Conservation (phyloP, 2,797 vertebrate species). For the Ibycter americanus region DNA sequence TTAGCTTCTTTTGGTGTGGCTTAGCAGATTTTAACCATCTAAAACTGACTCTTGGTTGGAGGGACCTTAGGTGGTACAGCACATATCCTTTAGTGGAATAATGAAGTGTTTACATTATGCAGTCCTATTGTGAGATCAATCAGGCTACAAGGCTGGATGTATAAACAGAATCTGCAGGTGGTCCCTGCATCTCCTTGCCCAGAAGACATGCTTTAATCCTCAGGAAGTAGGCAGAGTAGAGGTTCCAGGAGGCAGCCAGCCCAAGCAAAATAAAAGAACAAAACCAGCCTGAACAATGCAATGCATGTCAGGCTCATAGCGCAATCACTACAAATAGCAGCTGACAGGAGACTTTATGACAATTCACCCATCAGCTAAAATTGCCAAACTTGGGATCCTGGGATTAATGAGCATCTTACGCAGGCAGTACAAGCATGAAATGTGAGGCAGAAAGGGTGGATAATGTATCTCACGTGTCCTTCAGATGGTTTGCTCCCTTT, state of each 20-base stretch:
- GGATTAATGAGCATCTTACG: conserved; percentile 40
- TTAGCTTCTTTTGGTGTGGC: conserved; percentile 31
- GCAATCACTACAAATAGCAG: conserved; percentile 67
- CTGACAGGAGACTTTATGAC: conserved; percentile 75
- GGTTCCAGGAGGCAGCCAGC: conserved; percentile 40
- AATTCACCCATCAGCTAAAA: conserved; percentile 76
- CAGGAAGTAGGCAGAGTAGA: conserved; percentile 64
- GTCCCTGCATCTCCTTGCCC: conserved; percentile 71
- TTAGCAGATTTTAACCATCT: conserved; percentile 44
- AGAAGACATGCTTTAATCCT: conserved; percentile 74
- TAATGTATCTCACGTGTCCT: not conserved
- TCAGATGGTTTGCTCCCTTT: not conserved
- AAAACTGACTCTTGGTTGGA: conserved; percentile 33
- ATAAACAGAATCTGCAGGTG: conserved; percentile 90
- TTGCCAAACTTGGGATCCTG: conserved; percentile 57
- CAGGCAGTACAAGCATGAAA: not conserved
- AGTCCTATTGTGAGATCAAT: conserved; percentile 74
- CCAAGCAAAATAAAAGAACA: conserved; percentile 61
- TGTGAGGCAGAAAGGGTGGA: not conserved
- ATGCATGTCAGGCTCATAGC: conserved; percentile 22
- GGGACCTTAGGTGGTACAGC: conserved; percentile 62
- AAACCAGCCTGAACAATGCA: conserved; percentile 65
- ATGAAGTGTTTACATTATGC: conserved; percentile 74
- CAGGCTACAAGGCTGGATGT: conserved; percentile 58
- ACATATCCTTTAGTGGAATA: conserved; percentile 68